A percentile compares a stretch with the other conserved stretches of the same genome.
Conservation (phyloP, 2,113 vertebrate genomes). For the Marmota flaviventris region DNA sequence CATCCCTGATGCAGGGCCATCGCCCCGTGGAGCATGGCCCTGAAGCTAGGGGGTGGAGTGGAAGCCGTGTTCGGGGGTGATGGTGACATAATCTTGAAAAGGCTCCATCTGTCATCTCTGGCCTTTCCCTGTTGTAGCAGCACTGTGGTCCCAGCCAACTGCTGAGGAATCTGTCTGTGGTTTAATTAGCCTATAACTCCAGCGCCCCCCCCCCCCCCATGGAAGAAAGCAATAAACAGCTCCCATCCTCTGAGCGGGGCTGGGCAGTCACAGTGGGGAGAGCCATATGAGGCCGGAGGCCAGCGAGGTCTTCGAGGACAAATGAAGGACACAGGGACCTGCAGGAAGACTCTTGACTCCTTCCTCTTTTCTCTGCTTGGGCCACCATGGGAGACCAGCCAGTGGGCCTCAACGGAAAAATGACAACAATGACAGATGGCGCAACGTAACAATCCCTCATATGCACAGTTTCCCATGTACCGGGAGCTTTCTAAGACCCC, state of each 20-base stretch:
- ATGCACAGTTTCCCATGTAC: neutral
- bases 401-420: neutral
- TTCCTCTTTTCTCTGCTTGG: neutral
- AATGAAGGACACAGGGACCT: slow-evolving; percentile 47
- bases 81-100: slow-evolving; percentile 78
- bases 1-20: neutral
- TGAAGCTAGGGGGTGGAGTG: slow-evolving; percentile 53
- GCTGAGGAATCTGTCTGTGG: slow-evolving; percentile 81
- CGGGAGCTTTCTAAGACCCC: neutral
- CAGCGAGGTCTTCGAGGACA: slow-evolving; percentile 56
- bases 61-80: slow-evolving; percentile 10
- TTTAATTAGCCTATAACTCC: slow-evolving; percentile 85
- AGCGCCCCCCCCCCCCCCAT: slow-evolving; percentile 29
- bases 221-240: slow-evolving; percentile 79
- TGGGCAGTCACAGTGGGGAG: slow-evolving; percentile 23
- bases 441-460: neutral
- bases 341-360: neutral
- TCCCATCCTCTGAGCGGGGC: slow-evolving; percentile 58
- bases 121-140: slow-evolving; percentile 81
- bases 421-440: neutral
- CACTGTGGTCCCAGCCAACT: slow-evolving; percentile 78
- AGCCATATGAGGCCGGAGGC: neutral
- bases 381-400: neutral
- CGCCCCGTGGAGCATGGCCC: neutral
- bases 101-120: slow-evolving; percentile 84